Percentiles rank a stretch among this genome's conserved stretches.
Evolutionary conservation across 2,797 vertebrate genomes (phyloP).

Genomic region (Acestrorhynchus altus): DNA sequence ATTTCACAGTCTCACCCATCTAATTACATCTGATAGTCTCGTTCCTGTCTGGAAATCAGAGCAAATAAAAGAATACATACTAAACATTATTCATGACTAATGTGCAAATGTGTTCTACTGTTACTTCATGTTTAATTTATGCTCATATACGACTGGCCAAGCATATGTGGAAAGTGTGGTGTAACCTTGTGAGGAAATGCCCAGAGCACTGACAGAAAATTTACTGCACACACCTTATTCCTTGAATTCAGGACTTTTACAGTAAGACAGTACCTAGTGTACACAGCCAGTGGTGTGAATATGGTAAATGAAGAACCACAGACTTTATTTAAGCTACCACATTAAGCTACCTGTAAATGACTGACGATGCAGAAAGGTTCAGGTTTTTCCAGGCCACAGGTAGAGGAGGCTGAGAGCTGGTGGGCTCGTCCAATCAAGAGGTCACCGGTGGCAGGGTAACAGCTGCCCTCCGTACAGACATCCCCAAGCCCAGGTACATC

Average conservation of each 20-base stretch:
- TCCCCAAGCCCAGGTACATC: constrained; percentile 87
- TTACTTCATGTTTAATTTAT: neutral
- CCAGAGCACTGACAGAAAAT: neutral
- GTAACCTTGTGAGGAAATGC: neutral
- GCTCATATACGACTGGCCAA: neutral
- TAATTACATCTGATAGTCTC: neutral
- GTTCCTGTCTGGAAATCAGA: neutral
- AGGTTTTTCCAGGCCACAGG: constrained; percentile 84
- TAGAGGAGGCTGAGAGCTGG: constrained; percentile 87
- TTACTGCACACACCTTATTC: neutral
- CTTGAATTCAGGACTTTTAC: neutral
- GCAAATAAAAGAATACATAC: neutral
- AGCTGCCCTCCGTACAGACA: constrained; percentile 94
- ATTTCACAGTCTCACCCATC: neutral
- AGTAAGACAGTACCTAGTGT: neutral
- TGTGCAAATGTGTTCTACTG: neutral
- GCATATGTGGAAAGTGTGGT: neutral
- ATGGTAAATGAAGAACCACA: neutral
- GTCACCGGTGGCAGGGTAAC: constrained; percentile 96
- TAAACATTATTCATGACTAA: neutral
- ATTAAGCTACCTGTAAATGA: constrained; percentile 88
- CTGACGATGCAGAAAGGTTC: constrained; percentile 97
- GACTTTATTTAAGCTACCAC: neutral
- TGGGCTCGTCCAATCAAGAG: constrained; percentile 90
- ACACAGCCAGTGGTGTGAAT: neutral